Conservation (phyloP, 2,797 vertebrate species). For the Periophthalmus magnuspinnatus region DNA sequence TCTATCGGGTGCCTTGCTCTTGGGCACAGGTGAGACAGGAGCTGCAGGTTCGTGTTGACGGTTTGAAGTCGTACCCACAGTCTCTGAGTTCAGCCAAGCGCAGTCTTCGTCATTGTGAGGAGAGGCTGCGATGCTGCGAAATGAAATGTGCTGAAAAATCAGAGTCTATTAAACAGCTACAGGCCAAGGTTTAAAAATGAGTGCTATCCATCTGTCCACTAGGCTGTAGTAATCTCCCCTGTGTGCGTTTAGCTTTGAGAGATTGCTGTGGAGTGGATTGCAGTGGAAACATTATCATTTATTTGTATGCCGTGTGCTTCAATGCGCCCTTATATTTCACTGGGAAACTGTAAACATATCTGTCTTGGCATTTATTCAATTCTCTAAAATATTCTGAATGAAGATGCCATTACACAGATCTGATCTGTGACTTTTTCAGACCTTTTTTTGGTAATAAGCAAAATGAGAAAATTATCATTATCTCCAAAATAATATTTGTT, state of each 20-base stretch:
- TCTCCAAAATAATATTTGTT: too few relatives aligned
- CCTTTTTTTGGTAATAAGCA: too few relatives aligned
- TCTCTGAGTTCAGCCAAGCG: slow-evolving; percentile 74
- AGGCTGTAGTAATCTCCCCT: slow-evolving; percentile 41
- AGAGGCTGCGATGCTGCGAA: slow-evolving; percentile 70
- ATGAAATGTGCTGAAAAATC: slow-evolving; percentile 73
- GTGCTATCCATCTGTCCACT: slow-evolving; percentile 51
- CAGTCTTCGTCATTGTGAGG: slow-evolving; percentile 75
- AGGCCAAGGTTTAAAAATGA: slow-evolving; percentile 75
- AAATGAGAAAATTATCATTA: too few relatives aligned
- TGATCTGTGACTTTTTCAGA: too few relatives aligned
- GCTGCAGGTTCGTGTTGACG: slow-evolving; percentile 70
- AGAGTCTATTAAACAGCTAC: slow-evolving; percentile 76
- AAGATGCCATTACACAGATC: too few relatives aligned
- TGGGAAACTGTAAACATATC: background rate
- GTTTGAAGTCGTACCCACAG: slow-evolving; percentile 72
- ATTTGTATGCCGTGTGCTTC: slow-evolving; percentile 33
- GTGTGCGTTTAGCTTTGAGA: slow-evolving; percentile 20
- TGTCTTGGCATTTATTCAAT: too few relatives aligned
- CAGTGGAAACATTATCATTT: slow-evolving; percentile 22
- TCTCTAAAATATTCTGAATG: background rate
- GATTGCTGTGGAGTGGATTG: slow-evolving; percentile 38
- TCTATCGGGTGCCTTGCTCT: slow-evolving; percentile 17
- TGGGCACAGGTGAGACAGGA: slow-evolving; percentile 79
- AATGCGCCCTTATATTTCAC: slow-evolving; percentile 9